Evolutionary conservation across 2,113 vertebrate genomes (phyloP).

Genomic region (Mustelus asterias): DNA sequence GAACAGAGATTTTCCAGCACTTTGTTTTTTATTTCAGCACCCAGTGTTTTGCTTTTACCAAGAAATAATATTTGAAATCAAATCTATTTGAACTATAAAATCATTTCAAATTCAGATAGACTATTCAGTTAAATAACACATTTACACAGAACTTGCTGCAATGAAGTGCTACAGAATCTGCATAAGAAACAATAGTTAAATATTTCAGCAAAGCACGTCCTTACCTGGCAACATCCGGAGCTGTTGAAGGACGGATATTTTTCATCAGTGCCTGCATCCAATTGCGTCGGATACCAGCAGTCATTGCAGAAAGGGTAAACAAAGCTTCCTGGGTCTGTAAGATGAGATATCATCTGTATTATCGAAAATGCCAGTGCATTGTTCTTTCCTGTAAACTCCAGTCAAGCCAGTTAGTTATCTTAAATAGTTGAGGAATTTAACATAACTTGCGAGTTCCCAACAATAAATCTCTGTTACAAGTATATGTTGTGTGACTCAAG

Average conservation of each 20-base stretch:
- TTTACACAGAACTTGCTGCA: neutral
- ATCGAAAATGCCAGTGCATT: neutral
- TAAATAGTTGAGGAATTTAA: neutral
- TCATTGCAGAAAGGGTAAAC: slow-evolving; percentile 69
- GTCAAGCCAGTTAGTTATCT: neutral
- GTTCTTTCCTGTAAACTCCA: neutral
- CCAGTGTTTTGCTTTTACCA: too few species aligned
- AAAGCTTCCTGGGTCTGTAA: slow-evolving; percentile 61
- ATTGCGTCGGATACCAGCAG: slow-evolving; percentile 67
- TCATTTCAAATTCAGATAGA: too few species aligned
- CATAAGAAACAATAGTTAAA: neutral
- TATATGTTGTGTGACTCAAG: neutral
- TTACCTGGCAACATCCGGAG: slow-evolving; percentile 67
- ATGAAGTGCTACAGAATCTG: neutral
- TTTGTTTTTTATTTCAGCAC: too few species aligned
- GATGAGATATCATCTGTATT: neutral
- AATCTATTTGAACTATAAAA: neutral
- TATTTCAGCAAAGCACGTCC: neutral
- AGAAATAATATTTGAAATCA: neutral
- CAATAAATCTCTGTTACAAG: neutral
- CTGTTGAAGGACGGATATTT: slow-evolving; percentile 64
- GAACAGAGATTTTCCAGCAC: too few species aligned
- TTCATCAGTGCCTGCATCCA: slow-evolving; percentile 73
- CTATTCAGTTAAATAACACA: neutral
- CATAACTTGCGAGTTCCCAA: neutral